phyloP scores from a whole-genome alignment of 2,113 vertebrate genomes.

The Chunga burmeisteri region DNA sequence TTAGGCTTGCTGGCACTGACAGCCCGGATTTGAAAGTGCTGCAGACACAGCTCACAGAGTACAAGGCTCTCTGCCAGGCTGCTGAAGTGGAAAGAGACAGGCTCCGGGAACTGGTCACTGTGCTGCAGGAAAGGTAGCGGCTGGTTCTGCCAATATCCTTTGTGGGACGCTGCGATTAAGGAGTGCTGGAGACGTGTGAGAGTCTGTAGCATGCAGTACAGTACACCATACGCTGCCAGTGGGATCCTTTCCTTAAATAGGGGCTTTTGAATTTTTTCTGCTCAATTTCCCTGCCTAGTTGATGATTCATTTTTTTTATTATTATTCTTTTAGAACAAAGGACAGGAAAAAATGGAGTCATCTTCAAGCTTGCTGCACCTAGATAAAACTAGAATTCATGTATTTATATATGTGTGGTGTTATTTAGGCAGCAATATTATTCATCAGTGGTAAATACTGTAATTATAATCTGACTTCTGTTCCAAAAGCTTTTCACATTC shows the following conservation, averaged over 20 bases:
- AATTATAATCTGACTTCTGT: background rate
- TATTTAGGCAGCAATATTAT: conserved; percentile 3
- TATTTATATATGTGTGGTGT: background rate
- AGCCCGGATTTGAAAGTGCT: conserved; percentile 46
- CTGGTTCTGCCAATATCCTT: background rate
- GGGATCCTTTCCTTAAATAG: background rate
- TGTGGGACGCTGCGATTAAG: background rate
- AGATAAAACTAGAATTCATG: background rate
- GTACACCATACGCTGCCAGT: accelerated
- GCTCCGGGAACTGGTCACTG: conserved; percentile 76
- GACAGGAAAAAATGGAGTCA: background rate
- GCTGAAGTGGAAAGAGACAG: conserved; percentile 76
- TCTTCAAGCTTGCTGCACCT: background rate
- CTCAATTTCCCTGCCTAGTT: background rate
- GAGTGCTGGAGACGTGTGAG: background rate
- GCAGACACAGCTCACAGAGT: conserved; percentile 71
- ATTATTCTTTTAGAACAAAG: conserved; percentile 30
- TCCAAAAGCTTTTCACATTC: background rate
- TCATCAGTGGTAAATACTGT: conserved; percentile 1
- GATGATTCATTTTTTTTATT: background rate
- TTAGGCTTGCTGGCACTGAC: background rate
- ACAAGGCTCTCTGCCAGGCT: conserved; percentile 74
- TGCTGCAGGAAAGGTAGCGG: conserved; percentile 80
- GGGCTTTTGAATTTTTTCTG: background rate
- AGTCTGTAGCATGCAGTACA: background rate